Evolutionary conservation across 2,888 invertebrate genomes (phyloP).

Genomic region (Drosophila lacicola): DNA sequence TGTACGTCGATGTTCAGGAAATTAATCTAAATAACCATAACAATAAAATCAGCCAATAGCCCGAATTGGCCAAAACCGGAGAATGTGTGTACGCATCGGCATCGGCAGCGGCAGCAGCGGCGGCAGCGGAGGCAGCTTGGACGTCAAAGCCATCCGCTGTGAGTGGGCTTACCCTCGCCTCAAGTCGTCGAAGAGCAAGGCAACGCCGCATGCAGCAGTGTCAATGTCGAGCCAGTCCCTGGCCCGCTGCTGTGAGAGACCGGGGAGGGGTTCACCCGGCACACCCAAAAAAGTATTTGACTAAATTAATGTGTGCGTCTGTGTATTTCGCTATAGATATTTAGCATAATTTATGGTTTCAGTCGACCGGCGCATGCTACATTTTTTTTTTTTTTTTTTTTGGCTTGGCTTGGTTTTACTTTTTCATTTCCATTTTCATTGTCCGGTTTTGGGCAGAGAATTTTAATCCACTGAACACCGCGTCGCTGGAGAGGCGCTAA

Average conservation of each 20-base stretch:
- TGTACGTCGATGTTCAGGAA: slow-evolving; percentile 62
- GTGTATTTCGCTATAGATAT: slow-evolving; percentile 46
- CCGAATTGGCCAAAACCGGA: slow-evolving; percentile 47
- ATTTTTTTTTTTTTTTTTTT: not conserved
- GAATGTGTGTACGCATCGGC: slow-evolving; percentile 43
- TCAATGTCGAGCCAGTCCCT: slow-evolving; percentile 67
- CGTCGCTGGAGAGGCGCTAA: slow-evolving; percentile 44
- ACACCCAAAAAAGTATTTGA: slow-evolving; percentile 72
- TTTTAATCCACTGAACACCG: slow-evolving; percentile 13
- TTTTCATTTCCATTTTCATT: slow-evolving; percentile 38
- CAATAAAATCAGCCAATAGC: slow-evolving; percentile 51
- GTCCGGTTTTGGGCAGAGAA: slow-evolving; percentile 13
- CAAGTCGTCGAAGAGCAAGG: slow-evolving; percentile 46
- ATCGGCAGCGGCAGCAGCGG: slow-evolving; percentile 12
- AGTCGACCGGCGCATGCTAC: slow-evolving; percentile 35
- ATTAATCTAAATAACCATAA: slow-evolving; percentile 76
- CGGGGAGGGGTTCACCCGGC: slow-evolving; percentile 35
- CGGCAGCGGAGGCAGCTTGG: not conserved
- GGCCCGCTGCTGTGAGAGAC: slow-evolving; percentile 7
- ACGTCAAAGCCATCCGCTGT: slow-evolving; percentile 16
- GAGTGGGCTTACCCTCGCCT: slow-evolving; percentile 46
- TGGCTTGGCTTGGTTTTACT: slow-evolving; percentile 26
- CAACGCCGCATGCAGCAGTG: slow-evolving; percentile 70
- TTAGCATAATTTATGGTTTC: slow-evolving; percentile 77
- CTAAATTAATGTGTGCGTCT: slow-evolving; percentile 62